Conservation (phyloP, 2,797 vertebrate genomes). For the Channallabes apus region DNA sequence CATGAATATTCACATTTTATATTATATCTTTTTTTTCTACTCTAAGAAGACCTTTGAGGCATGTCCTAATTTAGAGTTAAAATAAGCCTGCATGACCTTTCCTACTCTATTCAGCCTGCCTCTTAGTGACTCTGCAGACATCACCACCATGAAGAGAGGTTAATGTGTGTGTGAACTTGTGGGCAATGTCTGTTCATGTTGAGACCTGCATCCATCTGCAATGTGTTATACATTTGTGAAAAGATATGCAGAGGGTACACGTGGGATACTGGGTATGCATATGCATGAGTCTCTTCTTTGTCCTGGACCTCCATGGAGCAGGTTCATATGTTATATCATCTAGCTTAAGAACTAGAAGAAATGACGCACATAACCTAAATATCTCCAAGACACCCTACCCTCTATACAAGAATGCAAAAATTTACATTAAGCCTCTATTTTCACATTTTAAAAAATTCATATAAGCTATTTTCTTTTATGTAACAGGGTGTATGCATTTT, state of each 20-base stretch:
- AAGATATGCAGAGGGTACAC: neutral
- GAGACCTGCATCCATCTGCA: neutral
- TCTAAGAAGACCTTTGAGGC: conserved; percentile 50
- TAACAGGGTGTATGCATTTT: neutral
- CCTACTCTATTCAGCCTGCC: conserved; percentile 23
- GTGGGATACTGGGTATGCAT: neutral
- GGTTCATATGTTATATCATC: conserved; percentile 9
- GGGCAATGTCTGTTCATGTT: neutral
- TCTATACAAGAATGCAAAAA: neutral
- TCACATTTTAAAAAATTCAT: no score
- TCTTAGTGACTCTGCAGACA: conserved; percentile 27
- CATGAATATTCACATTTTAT: conserved; percentile 14
- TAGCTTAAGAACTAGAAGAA: conserved; percentile 34
- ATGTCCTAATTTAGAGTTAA: conserved; percentile 55
- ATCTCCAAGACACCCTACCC: neutral
- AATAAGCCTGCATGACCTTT: conserved; percentile 48
- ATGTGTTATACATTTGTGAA: neutral
- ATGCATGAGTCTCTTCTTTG: neutral
- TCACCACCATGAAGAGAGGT: conserved; percentile 18
- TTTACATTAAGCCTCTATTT: neutral
- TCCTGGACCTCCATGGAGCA: conserved; percentile 13
- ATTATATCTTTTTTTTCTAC: neutral
- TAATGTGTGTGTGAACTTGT: conserved; percentile 13
- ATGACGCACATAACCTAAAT: conserved; percentile 26
- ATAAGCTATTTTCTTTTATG: neutral